Evolutionary conservation across 2,888 invertebrate species (phyloP), one percentile per base, ranked within the genome.

Genomic region (Apeira syringaria): DNA sequence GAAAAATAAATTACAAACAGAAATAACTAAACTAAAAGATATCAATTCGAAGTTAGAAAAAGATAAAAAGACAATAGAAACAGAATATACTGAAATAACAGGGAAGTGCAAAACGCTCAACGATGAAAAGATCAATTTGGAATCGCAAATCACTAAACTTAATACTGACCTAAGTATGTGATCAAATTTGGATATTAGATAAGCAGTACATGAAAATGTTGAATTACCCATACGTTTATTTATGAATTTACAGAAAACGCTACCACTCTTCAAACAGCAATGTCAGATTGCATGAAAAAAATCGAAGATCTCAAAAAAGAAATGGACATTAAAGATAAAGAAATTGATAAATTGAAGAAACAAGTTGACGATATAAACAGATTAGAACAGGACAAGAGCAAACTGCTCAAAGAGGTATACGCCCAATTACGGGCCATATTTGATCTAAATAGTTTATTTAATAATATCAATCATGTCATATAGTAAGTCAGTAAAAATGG

Each of bases 231-330:
- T n/a, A n/a, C n/a, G n/a, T n/a, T n/a, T n/a, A n/a, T n/a, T n/a
- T n/a, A n/a, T n/a, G n/a, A 15, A 3, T 24, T 64, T 62, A 26
- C 56, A 93, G 93, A 92, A 82, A 83, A 81, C 37, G 86, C 90
- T 26, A 83, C 84, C 27, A 83, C 87, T 3, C 91, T 92, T 53
- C 88, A 92, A 62, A 87, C 86, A 36, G 90, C 92, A 50, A 75
- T 92, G 68, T 77, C 88, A 12, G 85, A 90, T 32, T 87, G 81
- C 70, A 92, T 86, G 79, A 92, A 86, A 74, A 94, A 91, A 74
- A 90, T 94, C 59, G 94, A 94, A 63, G 91, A 91, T 28, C 80
- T 93, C 2, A 93, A 94, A 67, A 91, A 90, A 48, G 93, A 93
- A 53, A 79, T 95, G 50, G 92, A 92, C 56, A 80, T 83, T 17